Conservation (phyloP, 2,113 vertebrate species). For the Salvator merianae region DNA sequence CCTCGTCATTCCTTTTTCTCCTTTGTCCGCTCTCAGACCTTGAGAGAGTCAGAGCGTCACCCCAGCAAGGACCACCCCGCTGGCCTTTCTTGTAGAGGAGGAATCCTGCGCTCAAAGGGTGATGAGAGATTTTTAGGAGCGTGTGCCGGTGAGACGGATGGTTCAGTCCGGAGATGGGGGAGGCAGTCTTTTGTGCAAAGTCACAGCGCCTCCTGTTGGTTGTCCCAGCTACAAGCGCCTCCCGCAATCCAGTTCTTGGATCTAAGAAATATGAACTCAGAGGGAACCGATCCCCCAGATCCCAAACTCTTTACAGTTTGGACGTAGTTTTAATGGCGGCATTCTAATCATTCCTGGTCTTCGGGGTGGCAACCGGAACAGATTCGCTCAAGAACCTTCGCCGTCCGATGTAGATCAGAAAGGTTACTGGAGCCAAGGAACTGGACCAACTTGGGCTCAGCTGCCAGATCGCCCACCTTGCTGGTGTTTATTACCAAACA, state of each 20-base stretch:
- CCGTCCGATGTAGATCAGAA: not conserved
- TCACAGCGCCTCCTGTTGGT: slow-evolving; percentile 74
- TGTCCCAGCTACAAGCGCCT: not conserved
- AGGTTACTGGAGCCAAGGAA: not conserved
- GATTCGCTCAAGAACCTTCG: too few relatives aligned
- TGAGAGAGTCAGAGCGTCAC: not conserved
- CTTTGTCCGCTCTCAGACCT: not conserved
- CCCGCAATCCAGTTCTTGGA: not conserved
- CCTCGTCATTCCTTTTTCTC: too few relatives aligned
- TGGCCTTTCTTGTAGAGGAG: not conserved
- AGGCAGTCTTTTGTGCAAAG: slow-evolving; percentile 21
- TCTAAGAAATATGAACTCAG: too few relatives aligned
- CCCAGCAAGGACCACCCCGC: not conserved
- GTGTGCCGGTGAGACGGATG: not conserved
- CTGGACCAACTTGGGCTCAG: not conserved
- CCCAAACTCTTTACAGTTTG: not conserved
- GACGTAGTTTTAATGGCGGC: too few relatives aligned
- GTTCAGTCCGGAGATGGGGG: too few relatives aligned
- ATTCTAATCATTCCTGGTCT: not conserved
- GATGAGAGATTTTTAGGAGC: not conserved
- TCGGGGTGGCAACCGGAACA: not conserved
- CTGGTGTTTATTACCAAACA: not conserved
- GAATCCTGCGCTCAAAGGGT: not conserved
- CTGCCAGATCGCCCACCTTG: not conserved
- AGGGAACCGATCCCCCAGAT: too few relatives aligned